phyloP scores from a whole-genome alignment of 30 jellyfish, hydroid and myxozoan species.

The Pelagia noctiluca region DNA sequence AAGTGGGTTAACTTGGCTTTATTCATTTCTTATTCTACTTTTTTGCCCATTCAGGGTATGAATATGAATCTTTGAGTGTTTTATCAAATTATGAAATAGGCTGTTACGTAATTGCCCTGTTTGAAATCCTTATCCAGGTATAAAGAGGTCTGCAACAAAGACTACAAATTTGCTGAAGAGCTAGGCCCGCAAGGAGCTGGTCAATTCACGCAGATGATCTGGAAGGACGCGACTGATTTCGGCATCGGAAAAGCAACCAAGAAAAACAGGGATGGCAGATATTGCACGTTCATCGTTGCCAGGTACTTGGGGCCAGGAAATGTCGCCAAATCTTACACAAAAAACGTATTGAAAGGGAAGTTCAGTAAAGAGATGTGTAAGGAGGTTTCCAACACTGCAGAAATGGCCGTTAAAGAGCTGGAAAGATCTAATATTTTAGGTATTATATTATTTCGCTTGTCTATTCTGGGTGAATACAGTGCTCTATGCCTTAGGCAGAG shows the following conservation, averaged over 20 bases:
- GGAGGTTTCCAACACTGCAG: constrained; percentile 39
- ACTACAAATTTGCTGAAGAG: constrained; percentile 65
- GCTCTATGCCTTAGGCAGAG: too few relatives aligned
- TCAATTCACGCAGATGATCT: constrained; percentile 69
- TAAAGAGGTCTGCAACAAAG: constrained; percentile 82
- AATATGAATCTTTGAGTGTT: too few relatives aligned
- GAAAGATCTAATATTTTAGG: constrained; percentile 34
- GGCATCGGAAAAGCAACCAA: constrained; percentile 73
- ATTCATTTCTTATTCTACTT: too few relatives aligned
- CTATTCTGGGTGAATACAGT: too few relatives aligned
- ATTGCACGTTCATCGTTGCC: constrained; percentile 78
- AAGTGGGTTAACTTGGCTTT: too few relatives aligned
- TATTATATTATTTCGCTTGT: too few relatives aligned
- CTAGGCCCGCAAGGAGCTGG: constrained; percentile 71
- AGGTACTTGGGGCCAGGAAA: constrained; percentile 69
- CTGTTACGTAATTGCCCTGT: background rate
- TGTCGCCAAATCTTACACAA: constrained; percentile 37
- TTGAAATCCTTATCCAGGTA: constrained; percentile 64
- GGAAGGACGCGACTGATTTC: constrained; percentile 68
- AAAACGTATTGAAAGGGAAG: constrained; percentile 63
- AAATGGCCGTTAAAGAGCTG: constrained; percentile 53
- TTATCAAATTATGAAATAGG: too few relatives aligned
- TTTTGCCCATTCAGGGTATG: too few relatives aligned
- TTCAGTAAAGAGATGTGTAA: constrained; percentile 53
- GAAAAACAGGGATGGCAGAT: constrained; percentile 50